Conservation (phyloP, 2,113 vertebrate species). For the Nematolebias whitei region DNA sequence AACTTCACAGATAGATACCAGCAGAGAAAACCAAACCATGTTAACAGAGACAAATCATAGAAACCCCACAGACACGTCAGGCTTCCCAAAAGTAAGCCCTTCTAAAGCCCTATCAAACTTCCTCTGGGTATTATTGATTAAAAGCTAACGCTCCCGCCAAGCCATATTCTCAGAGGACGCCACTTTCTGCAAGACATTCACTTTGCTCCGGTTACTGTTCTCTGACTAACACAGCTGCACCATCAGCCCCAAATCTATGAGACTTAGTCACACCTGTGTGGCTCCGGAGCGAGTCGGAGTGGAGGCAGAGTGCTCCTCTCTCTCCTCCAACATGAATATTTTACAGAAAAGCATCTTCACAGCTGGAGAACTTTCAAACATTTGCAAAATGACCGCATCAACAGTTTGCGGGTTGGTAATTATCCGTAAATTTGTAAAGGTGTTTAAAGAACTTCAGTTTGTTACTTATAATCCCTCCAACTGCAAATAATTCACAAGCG, state of each 20-base stretch:
- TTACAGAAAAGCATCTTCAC: neutral
- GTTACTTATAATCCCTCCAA: too few species aligned
- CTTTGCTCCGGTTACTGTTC: conserved; percentile 64
- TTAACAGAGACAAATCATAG: conserved; percentile 25
- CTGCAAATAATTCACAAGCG: too few species aligned
- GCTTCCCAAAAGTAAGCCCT: conserved; percentile 35
- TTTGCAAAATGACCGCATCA: neutral
- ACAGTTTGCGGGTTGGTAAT: too few species aligned
- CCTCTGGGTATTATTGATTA: conserved; percentile 53
- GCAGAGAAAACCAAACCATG: conserved; percentile 7
- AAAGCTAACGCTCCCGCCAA: conserved; percentile 53
- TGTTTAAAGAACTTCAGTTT: too few species aligned
- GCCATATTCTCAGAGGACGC: conserved; percentile 60
- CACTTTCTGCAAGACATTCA: conserved; percentile 58
- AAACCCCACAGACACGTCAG: conserved; percentile 28
- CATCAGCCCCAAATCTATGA: conserved; percentile 53
- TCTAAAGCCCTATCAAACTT: conserved; percentile 58
- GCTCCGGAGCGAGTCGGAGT: conserved; percentile 35
- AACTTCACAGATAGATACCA: conserved; percentile 10
- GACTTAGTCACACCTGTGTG: conserved; percentile 67
- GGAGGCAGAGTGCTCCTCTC: conserved; percentile 27
- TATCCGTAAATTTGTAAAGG: too few species aligned
- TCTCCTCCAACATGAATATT: neutral
- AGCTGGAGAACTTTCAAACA: neutral
- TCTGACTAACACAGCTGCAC: conserved; percentile 43